Percentiles rank a stretch among this genome's conserved stretches.
phyloP scores from a whole-genome alignment of 53 echinoderm and acorn worm species.

The Henricia sp. region DNA sequence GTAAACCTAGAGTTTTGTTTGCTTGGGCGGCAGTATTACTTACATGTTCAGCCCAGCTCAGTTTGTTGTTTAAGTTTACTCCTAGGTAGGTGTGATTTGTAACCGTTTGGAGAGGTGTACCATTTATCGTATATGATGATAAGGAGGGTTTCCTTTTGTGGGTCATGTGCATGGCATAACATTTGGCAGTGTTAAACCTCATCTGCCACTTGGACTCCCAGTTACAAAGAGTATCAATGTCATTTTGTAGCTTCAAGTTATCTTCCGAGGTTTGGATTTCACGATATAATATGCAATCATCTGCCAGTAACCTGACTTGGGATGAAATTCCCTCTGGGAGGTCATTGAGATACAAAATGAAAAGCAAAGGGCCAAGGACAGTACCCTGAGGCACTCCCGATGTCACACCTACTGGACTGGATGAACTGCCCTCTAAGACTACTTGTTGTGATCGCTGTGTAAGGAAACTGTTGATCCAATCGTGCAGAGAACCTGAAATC shows the following conservation, averaged over 20 bases:
- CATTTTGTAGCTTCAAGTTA: background rate
- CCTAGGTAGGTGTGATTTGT: background rate
- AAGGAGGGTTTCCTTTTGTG: too few species aligned
- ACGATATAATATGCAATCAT: conserved; percentile 41
- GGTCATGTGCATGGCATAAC: too few species aligned
- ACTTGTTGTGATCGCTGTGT: conserved; percentile 36
- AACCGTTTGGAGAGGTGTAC: too few species aligned
- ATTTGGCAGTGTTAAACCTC: conserved; percentile 67
- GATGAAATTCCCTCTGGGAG: too few species aligned
- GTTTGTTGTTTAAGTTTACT: background rate
- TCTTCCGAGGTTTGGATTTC: background rate
- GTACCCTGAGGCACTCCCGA: conserved; percentile 54
- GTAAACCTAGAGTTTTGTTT: background rate
- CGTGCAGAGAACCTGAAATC: background rate
- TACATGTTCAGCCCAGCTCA: background rate
- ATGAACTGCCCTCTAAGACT: conserved; percentile 8
- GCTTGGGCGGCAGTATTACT: background rate
- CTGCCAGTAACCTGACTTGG: conserved; percentile 5
- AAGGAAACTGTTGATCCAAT: conserved; percentile 12
- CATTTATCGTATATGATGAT: too few species aligned
- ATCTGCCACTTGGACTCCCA: conserved; percentile 60
- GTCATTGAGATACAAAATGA: conserved; percentile 41
- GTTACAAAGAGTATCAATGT: conserved; percentile 39
- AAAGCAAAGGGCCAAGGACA: conserved; percentile 32
- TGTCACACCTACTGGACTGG: conserved; percentile 10